Percentiles rank a stretch among this genome's conserved stretches.
These are phyloP conservation scores for Butorides virescens DNA, from an alignment of 2,113 vertebrate genomes.

Conservation along the genomic window DNA sequence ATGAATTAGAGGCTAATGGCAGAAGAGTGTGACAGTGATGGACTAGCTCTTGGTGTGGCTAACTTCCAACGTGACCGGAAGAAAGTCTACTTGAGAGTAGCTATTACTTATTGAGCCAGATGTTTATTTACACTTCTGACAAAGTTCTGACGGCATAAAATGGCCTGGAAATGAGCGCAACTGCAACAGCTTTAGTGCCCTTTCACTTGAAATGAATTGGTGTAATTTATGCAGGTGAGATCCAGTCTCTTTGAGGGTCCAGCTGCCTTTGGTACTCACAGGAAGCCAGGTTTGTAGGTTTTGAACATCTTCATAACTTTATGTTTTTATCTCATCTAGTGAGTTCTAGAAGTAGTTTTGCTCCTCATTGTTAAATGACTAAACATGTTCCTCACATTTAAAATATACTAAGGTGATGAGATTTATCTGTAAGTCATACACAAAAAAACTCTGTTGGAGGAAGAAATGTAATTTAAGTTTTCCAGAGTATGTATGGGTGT, in stretches of 20 bases:
- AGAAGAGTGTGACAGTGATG: background rate
- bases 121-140: background rate
- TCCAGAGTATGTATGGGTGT: background rate
- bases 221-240: background rate
- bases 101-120: background rate
- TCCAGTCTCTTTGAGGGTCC: background rate
- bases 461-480: background rate
- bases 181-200: rapidly evolving
- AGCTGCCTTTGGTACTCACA: background rate
- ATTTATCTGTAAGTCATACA: background rate
- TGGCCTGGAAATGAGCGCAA: background rate
- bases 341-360: background rate
- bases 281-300: background rate
- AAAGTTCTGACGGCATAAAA: background rate
- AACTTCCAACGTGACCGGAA: background rate
- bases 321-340: background rate
- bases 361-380: background rate
- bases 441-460: background rate
- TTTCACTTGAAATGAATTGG: background rate
- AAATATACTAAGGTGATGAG: background rate
- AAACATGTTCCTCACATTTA: background rate
- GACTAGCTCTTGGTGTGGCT: background rate
- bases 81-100: background rate
- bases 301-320: background rate
- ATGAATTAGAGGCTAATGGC: background rate